Evolutionary conservation across 2,888 invertebrate species (phyloP).

Genomic region (Tribolium freemani): DNA sequence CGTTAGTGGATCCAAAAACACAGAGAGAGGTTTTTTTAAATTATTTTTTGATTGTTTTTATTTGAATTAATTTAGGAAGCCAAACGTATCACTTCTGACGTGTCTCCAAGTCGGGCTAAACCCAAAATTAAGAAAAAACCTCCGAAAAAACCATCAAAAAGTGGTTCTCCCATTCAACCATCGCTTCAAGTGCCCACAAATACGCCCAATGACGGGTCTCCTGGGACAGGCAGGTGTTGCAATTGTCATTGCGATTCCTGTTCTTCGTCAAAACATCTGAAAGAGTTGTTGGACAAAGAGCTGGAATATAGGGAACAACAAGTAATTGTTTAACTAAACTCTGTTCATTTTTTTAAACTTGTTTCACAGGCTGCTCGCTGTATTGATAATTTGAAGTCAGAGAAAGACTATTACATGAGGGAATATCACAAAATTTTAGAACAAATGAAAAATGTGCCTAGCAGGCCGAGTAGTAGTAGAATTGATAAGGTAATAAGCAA

Average conservation of each 20-base stretch:
- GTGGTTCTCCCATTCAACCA: slow-evolving; percentile 6
- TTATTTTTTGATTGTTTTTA: background rate
- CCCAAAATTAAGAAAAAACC: slow-evolving; percentile 21
- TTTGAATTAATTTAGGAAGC: background rate
- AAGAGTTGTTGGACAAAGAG: slow-evolving; percentile 58
- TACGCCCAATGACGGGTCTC: slow-evolving; percentile 12
- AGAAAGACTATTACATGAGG: slow-evolving; percentile 70
- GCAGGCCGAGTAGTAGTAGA: slow-evolving; percentile 49
- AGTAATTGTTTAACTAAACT: slow-evolving; percentile 15
- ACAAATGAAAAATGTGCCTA: slow-evolving; percentile 61
- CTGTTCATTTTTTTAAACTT: background rate
- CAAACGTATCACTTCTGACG: background rate
- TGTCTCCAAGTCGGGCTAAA: slow-evolving; percentile 10
- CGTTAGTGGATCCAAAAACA: slow-evolving; percentile 40
- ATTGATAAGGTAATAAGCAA: slow-evolving; percentile 7
- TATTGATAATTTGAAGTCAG: slow-evolving; percentile 59
- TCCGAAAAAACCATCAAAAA: slow-evolving; percentile 3
- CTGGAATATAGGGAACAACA: slow-evolving; percentile 54
- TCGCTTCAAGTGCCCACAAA: slow-evolving; percentile 17
- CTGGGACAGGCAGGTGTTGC: slow-evolving; percentile 17
- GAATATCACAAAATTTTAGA: slow-evolving; percentile 69
- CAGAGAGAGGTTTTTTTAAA: background rate
- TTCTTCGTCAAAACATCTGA: slow-evolving; percentile 55
- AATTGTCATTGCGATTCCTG: slow-evolving; percentile 56
- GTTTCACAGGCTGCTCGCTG: slow-evolving; percentile 52